A percentile compares a stretch with the other conserved stretches of the same genome.
These are phyloP conservation scores for Silurus aristotelis DNA, from an alignment of 2,797 vertebrate species.

Conservation along the genomic window DNA sequence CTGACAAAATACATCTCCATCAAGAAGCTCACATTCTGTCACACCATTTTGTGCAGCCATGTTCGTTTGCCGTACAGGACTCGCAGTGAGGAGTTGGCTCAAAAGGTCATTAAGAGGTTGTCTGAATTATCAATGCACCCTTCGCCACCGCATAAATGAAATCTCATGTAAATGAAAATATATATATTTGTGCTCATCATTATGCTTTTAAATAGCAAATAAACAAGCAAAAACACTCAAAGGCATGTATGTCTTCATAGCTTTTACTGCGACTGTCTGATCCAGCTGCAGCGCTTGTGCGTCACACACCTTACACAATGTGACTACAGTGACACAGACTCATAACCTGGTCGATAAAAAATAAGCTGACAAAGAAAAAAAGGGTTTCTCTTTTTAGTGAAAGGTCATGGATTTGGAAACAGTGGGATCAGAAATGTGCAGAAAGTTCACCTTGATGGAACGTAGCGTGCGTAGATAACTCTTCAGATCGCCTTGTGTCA, in stretches of 20 bases:
- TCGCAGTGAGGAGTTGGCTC: not conserved
- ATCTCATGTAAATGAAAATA: not conserved
- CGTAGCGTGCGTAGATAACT: constrained; percentile 92
- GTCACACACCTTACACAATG: not conserved
- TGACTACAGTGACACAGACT: not conserved
- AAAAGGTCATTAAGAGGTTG: not conserved
- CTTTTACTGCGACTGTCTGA: not conserved
- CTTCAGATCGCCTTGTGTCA: constrained; percentile 96
- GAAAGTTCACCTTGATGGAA: constrained; percentile 82
- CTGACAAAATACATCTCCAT: not conserved
- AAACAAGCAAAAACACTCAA: not conserved
- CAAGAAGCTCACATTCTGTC: not conserved
- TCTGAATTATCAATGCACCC: not conserved
- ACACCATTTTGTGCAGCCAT: not conserved
- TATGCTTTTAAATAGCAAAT: too few species aligned
- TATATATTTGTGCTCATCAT: not conserved
- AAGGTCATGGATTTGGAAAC: not conserved
- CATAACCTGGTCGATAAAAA: not conserved
- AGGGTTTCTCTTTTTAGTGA: too few species aligned
- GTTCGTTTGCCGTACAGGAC: not conserved
- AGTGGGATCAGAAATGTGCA: not conserved
- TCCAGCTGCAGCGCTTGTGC: not conserved
- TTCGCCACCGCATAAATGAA: not conserved
- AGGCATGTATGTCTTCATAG: not conserved
- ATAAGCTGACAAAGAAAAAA: not conserved